Conservation (phyloP, 2,797 vertebrate genomes). For the Allenopithecus nigroviridis region DNA sequence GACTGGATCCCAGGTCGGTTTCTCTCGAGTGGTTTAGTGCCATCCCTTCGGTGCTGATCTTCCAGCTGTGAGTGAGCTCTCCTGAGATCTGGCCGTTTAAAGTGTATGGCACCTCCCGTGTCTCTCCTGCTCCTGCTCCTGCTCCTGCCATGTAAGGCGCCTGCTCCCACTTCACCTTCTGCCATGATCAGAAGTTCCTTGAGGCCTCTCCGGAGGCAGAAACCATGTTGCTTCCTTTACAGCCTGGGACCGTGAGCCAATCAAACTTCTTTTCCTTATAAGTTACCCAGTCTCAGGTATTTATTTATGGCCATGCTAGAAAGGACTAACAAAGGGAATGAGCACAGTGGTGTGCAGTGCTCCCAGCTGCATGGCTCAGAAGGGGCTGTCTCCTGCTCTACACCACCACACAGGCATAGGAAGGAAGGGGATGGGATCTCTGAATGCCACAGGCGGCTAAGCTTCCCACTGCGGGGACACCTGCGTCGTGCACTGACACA, state of each 20-base stretch:
- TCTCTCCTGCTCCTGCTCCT: not conserved
- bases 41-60: not conserved
- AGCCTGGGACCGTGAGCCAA: not conserved
- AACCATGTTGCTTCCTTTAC: not conserved
- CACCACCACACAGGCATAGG: not conserved
- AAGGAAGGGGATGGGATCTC: not conserved
- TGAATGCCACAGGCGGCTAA: not conserved
- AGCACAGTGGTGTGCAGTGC: fast-evolving
- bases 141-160: not conserved
- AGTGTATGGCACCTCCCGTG: fast-evolving
- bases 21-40: not conserved
- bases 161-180: not conserved
- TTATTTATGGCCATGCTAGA: not conserved
- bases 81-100: not conserved
- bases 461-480: not conserved
- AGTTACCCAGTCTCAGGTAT: not conserved
- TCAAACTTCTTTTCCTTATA: not conserved
- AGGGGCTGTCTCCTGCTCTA: not conserved
- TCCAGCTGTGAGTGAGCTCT: not conserved
- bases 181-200: not conserved
- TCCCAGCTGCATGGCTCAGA: too few species aligned
- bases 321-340: not conserved
- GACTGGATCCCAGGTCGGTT: not conserved
- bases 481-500: too few species aligned
- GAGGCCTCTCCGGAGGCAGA: not conserved